Percentiles rank a stretch among this genome's conserved stretches.
Evolutionary conservation across 2,888 invertebrate genomes (phyloP).

Genomic region (Temnothorax rugatulus): DNA sequence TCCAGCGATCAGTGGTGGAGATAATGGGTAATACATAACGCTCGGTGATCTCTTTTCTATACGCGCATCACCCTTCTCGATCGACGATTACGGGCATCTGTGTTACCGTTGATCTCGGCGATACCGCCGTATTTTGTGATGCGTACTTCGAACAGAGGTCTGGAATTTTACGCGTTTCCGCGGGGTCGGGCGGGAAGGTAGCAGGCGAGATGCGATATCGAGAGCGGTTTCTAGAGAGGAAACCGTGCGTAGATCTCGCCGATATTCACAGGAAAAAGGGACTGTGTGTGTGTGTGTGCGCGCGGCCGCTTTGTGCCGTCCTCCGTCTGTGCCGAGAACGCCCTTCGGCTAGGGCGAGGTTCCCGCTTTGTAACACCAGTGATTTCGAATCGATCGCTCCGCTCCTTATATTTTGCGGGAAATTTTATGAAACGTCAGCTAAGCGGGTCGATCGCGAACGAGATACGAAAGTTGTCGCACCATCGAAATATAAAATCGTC

Average conservation of each 20-base stretch:
- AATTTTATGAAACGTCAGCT: constrained; percentile 18
- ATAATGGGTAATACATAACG: neutral
- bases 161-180: constrained; percentile 70
- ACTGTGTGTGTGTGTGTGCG: constrained; percentile 12
- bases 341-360: constrained; percentile 57
- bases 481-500: constrained; percentile 16
- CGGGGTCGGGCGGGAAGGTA: constrained; percentile 8
- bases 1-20: neutral
- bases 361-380: constrained; percentile 43
- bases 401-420: constrained; percentile 38
- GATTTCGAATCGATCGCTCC: constrained; percentile 43
- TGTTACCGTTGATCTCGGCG: constrained; percentile 64
- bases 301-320: constrained; percentile 41
- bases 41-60: neutral
- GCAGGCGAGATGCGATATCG: constrained; percentile 58
- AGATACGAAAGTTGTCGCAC: neutral
- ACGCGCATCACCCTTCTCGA: constrained; percentile 2
- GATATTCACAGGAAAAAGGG: constrained; percentile 44
- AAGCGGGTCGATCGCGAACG: constrained; percentile 18
- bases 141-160: constrained; percentile 21
- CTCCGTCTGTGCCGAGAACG: constrained; percentile 48
- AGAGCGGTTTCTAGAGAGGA: constrained; percentile 46
- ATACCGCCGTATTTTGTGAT: constrained; percentile 56
- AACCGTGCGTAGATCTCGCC: constrained; percentile 10
- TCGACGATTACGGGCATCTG: constrained; percentile 66